Evolutionary conservation across 2,113 vertebrate species (phyloP), one percentile per base, ranked within the genome.

Genomic region (Channa argus): DNA sequence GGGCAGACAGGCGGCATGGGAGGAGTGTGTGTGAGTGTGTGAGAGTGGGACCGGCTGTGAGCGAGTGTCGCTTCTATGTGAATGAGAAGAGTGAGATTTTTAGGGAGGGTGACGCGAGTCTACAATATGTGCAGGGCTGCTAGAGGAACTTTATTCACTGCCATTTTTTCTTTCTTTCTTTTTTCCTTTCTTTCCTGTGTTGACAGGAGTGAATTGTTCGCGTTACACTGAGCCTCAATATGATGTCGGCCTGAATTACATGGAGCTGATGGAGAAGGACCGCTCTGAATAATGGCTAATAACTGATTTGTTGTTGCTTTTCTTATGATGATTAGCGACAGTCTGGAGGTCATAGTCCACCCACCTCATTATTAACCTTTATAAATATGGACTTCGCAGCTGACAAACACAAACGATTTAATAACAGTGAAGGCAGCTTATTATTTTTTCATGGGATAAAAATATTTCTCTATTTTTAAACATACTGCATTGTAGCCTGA

Each of bases 71-170:
- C 73, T 45, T 74, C 65, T 62, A 52, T 74, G 56, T 72, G 68
- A 71, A 65, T 56, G 63, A 74, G 67, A 66, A 39, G 60, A 73
- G 72, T 52, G 84, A 82, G 58, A 78, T 76, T 73, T 24, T 75
- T 64, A 59, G 52, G 58, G 68, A 68, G 52, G 63, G 10, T 63
- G 76, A 71, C 70, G 82, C 71, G 72, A 82, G 80, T 34, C 47
- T 60, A 74, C 63, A 65, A 62, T 72, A 63, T 76, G 71, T 44
- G 54, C 62, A 39, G 34, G 65, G 39, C 53, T 36, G 41, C 67
- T 1, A 15, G 62, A 47, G 45, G 61, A 83, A 65, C 50, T 77
- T 76, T 58, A 46, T 34, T 38, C 46, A 34, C 4, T 37, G 12
- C 2, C 3, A 33, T 41, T 46, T 33, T 68, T 41, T 6, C 3